Conservation (phyloP, 2,113 vertebrate genomes). For the Oostethus manadensis region DNA sequence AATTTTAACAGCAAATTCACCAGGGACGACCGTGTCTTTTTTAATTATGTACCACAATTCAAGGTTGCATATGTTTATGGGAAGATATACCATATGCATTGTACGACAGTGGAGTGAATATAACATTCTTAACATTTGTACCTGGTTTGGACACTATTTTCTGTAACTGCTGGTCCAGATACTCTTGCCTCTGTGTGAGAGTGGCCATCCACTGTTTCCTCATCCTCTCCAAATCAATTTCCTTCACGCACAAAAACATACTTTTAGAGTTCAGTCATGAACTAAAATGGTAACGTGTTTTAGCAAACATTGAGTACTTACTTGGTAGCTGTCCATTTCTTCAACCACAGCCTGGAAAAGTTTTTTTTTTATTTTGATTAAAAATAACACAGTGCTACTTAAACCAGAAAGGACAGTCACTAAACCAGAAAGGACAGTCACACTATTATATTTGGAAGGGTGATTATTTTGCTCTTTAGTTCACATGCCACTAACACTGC, state of each 20-base stretch:
- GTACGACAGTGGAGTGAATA: neutral
- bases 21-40: neutral
- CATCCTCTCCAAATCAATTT: conserved; percentile 87
- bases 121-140: conserved; percentile 27
- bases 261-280: neutral
- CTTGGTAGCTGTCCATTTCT: conserved; percentile 99
- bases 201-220: conserved; percentile 86
- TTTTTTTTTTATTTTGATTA: neutral
- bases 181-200: conserved; percentile 91
- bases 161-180: conserved; percentile 90
- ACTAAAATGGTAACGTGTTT: neutral
- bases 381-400: neutral
- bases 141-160: conserved; percentile 82
- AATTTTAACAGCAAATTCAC: too few species aligned
- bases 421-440: neutral
- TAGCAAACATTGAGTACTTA: conserved; percentile 57
- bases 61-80: neutral
- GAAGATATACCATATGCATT: neutral
- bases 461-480: too few species aligned
- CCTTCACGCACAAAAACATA: conserved; percentile 61
- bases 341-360: conserved; percentile 57
- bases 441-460: neutral
- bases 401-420: neutral
- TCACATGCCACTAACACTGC: neutral
- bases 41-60: neutral